phyloP scores from a whole-genome alignment of 2,797 vertebrate genomes.

The Tenualosa thibaudeaui region DNA sequence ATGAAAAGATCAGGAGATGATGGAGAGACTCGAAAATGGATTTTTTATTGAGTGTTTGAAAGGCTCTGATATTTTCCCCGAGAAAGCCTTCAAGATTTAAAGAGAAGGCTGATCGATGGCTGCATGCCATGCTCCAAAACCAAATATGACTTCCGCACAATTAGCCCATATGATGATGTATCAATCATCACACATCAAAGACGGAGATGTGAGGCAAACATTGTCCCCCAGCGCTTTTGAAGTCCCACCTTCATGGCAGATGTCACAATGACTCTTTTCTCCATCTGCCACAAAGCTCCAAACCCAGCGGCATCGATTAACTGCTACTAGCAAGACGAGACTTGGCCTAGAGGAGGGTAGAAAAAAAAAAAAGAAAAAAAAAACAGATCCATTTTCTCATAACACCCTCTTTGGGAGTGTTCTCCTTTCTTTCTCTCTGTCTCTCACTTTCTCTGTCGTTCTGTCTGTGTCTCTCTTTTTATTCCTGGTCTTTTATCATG shows the following conservation, averaged over 20 bases:
- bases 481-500: constrained; percentile 34
- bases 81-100: constrained; percentile 39
- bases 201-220: constrained; percentile 21
- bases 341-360: not conserved
- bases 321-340: constrained; percentile 29
- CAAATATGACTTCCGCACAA: constrained; percentile 33
- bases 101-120: constrained; percentile 45
- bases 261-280: constrained; percentile 29
- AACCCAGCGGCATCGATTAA: constrained; percentile 27
- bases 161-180: constrained; percentile 45
- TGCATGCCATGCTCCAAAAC: constrained; percentile 30
- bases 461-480: constrained; percentile 24
- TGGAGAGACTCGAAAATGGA: constrained; percentile 37
- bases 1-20: constrained; percentile 32
- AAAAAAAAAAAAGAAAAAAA: not conserved
- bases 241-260: constrained; percentile 18
- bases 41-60: constrained; percentile 28
- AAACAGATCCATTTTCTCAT: constrained; percentile 44
- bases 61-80: constrained; percentile 31
- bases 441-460: not conserved
- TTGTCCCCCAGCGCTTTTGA: not conserved
- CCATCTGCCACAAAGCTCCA: constrained; percentile 34
- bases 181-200: constrained; percentile 31
- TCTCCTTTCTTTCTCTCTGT: constrained; percentile 43
- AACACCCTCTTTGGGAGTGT: constrained; percentile 55